Evolutionary conservation across 2,888 invertebrate species (phyloP).

Genomic region (Drosophila engyochracea): DNA sequence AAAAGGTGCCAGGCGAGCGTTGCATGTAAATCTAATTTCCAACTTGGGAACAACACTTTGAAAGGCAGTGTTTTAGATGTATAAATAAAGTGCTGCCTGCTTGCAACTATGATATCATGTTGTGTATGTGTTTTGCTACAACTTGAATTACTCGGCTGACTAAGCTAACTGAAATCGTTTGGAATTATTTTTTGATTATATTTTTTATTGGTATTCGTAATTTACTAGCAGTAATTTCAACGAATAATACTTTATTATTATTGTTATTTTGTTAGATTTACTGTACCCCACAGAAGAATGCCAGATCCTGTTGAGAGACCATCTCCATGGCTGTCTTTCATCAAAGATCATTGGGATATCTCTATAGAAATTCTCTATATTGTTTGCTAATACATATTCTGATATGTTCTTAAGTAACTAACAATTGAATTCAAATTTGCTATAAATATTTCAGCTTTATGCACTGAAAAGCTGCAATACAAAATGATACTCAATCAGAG

Average conservation of each 20-base stretch:
- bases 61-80: slow-evolving; percentile 3
- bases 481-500: slow-evolving; percentile 28
- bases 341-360: not conserved
- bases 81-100: slow-evolving; percentile 1
- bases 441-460: not conserved
- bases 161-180: not conserved
- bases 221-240: not conserved
- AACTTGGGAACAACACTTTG: slow-evolving; percentile 63
- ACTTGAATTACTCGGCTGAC: not conserved
- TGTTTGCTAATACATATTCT: not conserved
- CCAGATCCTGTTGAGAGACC: too few relatives aligned
- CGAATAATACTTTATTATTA: not conserved
- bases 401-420: not conserved
- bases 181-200: not conserved
- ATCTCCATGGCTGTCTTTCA: not conserved
- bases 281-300: too few relatives aligned
- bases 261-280: not conserved
- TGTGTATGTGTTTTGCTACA: not conserved
- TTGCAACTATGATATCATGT: not conserved
- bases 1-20: slow-evolving; percentile 56
- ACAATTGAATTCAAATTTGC: not conserved
- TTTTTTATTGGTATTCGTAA: not conserved
- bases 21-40: slow-evolving; percentile 75
- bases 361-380: not conserved
- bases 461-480: not conserved